phyloP scores from a whole-genome alignment of 1,140 invertebrate species.

The Zaprionus tsacasi region DNA sequence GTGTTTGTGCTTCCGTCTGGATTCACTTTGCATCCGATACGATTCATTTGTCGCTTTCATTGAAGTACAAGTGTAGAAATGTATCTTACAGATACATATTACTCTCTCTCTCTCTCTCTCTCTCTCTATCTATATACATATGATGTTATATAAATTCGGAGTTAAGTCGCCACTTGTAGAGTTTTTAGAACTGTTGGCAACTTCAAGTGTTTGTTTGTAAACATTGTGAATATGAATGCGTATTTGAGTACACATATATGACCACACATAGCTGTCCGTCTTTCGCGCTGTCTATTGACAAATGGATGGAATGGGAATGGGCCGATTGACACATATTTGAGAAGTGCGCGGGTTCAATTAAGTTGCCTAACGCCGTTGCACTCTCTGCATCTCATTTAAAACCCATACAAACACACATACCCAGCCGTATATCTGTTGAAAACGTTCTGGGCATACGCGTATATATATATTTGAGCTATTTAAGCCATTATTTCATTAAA shows the following conservation, averaged over 20 bases:
- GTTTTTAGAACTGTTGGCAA: constrained; percentile 24
- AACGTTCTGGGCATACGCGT: constrained; percentile 1
- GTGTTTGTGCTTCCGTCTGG: constrained; percentile 35
- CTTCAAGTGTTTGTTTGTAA: constrained; percentile 46
- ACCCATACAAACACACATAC: constrained; percentile 8
- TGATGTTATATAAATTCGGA: constrained; percentile 3
- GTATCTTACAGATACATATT: not conserved
- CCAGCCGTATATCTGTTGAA: not conserved
- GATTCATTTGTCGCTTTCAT: constrained; percentile 38
- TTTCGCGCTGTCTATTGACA: constrained; percentile 21
- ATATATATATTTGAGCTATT: constrained; percentile 5
- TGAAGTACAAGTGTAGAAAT: constrained; percentile 31
- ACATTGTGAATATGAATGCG: constrained; percentile 30
- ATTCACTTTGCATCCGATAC: constrained; percentile 47
- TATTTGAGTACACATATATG: not conserved
- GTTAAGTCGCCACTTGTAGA: constrained; percentile 39
- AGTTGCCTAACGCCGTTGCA: constrained; percentile 47
- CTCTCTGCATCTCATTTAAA: constrained; percentile 46
- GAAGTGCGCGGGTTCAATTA: constrained; percentile 48
- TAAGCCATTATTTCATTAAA: constrained; percentile 5
- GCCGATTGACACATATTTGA: constrained; percentile 49
- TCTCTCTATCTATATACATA: not conserved
- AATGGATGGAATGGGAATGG: constrained; percentile 40
- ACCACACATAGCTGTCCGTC: not conserved
- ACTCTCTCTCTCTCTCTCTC: not conserved